These are phyloP conservation scores for Poecilia velifera DNA, from an alignment of 2,797 vertebrate species.

Conservation along the genomic window DNA sequence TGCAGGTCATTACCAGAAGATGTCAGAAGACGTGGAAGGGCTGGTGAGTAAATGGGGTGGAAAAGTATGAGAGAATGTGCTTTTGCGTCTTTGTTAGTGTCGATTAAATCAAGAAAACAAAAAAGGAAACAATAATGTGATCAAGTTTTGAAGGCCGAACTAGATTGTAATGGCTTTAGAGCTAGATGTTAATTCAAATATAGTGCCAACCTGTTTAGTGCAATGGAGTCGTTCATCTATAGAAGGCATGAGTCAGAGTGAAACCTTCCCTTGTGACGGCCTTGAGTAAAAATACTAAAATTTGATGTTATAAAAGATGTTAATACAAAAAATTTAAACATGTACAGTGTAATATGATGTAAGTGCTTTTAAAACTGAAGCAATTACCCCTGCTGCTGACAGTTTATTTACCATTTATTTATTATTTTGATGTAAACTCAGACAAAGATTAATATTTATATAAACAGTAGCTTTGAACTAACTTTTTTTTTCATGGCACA, in stretches of 20 bases:
- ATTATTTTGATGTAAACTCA: background rate
- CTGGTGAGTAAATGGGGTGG: slow-evolving; percentile 83
- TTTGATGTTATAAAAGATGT: background rate
- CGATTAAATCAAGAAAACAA: background rate
- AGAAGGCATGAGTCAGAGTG: background rate
- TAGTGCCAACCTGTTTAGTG: background rate
- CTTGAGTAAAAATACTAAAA: background rate
- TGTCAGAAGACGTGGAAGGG: slow-evolving; percentile 86
- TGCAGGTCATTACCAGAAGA: slow-evolving; percentile 94
- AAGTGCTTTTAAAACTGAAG: background rate
- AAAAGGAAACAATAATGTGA: background rate
- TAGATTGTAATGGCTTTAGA: background rate
- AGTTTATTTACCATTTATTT: background rate
- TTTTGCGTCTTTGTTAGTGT: background rate
- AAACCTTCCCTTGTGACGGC: background rate
- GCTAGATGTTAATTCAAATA: background rate
- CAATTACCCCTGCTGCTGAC: background rate
- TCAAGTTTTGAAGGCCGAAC: background rate
- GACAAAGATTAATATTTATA: background rate
- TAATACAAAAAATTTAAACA: background rate
- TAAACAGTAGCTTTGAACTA: background rate
- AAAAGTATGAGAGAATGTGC: background rate
- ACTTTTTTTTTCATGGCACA: background rate
- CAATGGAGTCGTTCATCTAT: background rate
- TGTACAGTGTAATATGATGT: background rate